Evolutionary conservation across 2,797 vertebrate genomes (phyloP), one percentile per base, ranked within the genome.

Genomic region (Sarcoramphus papa): DNA sequence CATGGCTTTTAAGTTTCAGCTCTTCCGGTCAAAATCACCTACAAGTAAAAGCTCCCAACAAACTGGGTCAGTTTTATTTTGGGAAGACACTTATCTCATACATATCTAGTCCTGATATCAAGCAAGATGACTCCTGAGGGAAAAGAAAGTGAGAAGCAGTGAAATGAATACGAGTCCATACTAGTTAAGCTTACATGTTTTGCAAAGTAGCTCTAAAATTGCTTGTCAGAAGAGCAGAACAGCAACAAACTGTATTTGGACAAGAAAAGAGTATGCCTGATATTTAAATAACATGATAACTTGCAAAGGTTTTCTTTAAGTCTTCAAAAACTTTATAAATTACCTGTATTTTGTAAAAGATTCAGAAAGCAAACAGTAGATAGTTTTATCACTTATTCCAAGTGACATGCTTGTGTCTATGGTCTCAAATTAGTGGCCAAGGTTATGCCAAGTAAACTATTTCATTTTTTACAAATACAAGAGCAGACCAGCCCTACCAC

Each of bases 81-180:
- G 31, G 53, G 88, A 94, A 85, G 62, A 72, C 64, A 50, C 48
- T 90, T 94, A 85, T 93, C 95, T 87, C 70, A 72, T 64, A 93
- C 56, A 48, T 90, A 94, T 93, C 90, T 91, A 90, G 40, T 74
- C 48, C 48, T 68, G 45, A 83, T 83, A 94, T 72, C 85, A 75
- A 94, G 92, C 79, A 95, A 95, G 85, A 77, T 33, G 85, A 95
- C 82, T 94, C 82, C 90, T 19, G 45, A 88, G 73, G 72, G 92
- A 91, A 92, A 90, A 86, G 76, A 93, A 96, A 94, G 31, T 64
- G 85, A 97, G 94, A 94, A 86, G 90, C 53, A 72, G 18, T 81
- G 95, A 96, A 94, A 96, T 43, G 77, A 93, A 96, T 93, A 95
- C 2, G 0, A 84, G 69, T 24, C 33, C 8, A 12, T 74, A 83